phyloP scores from a whole-genome alignment of 2,113 vertebrate genomes.

The Candoia aspera region DNA sequence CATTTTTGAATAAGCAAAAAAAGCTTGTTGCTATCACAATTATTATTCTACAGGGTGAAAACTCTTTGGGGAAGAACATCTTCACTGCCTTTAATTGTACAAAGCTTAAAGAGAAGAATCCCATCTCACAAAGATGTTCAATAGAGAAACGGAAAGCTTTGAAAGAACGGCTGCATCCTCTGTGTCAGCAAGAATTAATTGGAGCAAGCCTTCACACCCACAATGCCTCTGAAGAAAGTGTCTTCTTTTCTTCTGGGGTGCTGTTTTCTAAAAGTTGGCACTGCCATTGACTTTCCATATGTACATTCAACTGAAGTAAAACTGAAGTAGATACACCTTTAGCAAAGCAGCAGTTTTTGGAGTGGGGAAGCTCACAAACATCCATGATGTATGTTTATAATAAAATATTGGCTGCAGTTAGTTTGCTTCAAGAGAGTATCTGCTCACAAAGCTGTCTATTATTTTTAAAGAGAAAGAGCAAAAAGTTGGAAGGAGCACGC shows the following conservation, averaged over 20 bases:
- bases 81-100: conserved; percentile 62
- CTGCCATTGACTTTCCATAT: background rate
- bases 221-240: conserved; percentile 38
- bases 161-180: conserved; percentile 59
- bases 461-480: conserved; percentile 52
- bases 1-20: background rate
- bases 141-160: conserved; percentile 65
- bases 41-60: conserved; percentile 45
- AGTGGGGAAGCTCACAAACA: conserved; percentile 38
- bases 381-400: conserved; percentile 45
- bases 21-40: background rate
- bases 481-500: conserved; percentile 27
- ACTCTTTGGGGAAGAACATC: conserved; percentile 39
- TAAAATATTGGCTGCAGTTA: conserved; percentile 38
- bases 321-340: conserved; percentile 24
- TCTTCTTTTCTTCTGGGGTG: conserved; percentile 47
- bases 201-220: conserved; percentile 65
- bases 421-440: conserved; percentile 64
- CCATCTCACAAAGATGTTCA: conserved; percentile 68
- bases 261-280: background rate
- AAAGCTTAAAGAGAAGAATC: conserved; percentile 60
- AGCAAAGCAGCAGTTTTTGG: conserved; percentile 2
- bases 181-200: conserved; percentile 64
- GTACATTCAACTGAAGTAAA: conserved; percentile 20
- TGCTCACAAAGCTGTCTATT: conserved; percentile 56